Evolutionary conservation across 2,888 invertebrate genomes (phyloP).

Genomic region (Clusia tigrina): DNA sequence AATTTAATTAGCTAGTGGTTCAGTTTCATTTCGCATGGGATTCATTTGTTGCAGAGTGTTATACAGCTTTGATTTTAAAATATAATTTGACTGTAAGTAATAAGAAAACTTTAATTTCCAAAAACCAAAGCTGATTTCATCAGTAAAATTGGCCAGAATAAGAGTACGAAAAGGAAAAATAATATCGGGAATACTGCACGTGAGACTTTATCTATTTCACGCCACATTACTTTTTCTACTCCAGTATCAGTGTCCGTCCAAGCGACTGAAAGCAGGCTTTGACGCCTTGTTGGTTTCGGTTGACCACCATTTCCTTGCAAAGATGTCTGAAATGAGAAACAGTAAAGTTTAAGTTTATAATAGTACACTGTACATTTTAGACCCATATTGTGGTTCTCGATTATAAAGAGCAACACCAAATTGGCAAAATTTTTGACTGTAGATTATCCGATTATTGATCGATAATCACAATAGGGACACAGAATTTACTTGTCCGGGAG

Average conservation of each 20-base stretch:
- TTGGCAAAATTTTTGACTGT: slow-evolving; percentile 1
- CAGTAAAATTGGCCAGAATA: slow-evolving; percentile 82
- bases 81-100: no score
- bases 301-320: slow-evolving; percentile 64
- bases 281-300: slow-evolving; percentile 62
- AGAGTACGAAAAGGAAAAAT: slow-evolving; percentile 78
- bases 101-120: no score
- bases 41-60: no score
- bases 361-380: neutral
- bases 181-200: slow-evolving; percentile 79
- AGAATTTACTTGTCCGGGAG: slow-evolving; percentile 63
- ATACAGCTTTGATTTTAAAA: no score
- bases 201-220: slow-evolving; percentile 80
- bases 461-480: no score
- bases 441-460: no score
- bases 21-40: no score
- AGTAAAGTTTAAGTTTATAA: slow-evolving; percentile 10
- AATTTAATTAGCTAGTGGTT: no score
- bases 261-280: slow-evolving; percentile 68
- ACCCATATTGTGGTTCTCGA: slow-evolving; percentile 30
- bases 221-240: slow-evolving; percentile 78
- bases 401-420: slow-evolving; percentile 19
- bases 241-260: slow-evolving; percentile 75
- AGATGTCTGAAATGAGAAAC: slow-evolving; percentile 52
- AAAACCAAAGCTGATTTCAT: slow-evolving; percentile 69